Base-by-base conservation (phyloP, 2,113 vertebrate species). In the Charadrius vociferus region DNA sequence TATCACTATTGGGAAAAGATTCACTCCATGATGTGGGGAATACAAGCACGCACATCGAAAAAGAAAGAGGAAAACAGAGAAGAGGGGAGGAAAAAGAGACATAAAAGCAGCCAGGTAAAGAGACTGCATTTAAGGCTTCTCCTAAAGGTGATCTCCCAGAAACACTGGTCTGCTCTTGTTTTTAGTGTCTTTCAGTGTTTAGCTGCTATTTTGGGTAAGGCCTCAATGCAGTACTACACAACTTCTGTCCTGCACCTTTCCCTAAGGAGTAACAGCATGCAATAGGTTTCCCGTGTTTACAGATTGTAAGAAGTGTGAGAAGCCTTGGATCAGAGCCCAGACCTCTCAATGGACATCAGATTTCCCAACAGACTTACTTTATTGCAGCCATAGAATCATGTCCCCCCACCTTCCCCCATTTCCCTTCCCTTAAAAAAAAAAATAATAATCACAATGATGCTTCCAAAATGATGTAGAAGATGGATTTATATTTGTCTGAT, bases 31-130 rank as follows among this genome's bases (percentile, higher is more conserved):
- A 36, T 36, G 55, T 3, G 1, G 1, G 50, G 32, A 88, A 53
- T 26, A 65, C 3, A 27, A 62, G 47, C 55, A 71, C 1, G 2
- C 11, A n/a, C 13, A 16, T 0, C 1, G 2, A 27, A 49, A 55
- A 45, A 58, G 36, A 39, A 47, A 66, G 30, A 75, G 59, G 30
- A 19, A 83, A 77, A 34, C 2, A 1, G 30, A 90, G 16, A 34
- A 37, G 9, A 45, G 2, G 43, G 17, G 21, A 21, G 19, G 55
- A 15, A 41, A 73, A 34, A 30, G 21, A 50, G 18, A 2, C 9
- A 26, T 14, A 29, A 29, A 67, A 62, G 26, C 71, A 93, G 24
- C 10, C 3, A 12, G 10, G 30, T 8, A 41, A 53, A 65, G 30
- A 70, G 10, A n/a, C 3, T 45, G 9, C 5, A 53, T 47, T 88